phyloP scores from a whole-genome alignment of 2,797 vertebrate genomes.

The Enteromius fasciolatus region DNA sequence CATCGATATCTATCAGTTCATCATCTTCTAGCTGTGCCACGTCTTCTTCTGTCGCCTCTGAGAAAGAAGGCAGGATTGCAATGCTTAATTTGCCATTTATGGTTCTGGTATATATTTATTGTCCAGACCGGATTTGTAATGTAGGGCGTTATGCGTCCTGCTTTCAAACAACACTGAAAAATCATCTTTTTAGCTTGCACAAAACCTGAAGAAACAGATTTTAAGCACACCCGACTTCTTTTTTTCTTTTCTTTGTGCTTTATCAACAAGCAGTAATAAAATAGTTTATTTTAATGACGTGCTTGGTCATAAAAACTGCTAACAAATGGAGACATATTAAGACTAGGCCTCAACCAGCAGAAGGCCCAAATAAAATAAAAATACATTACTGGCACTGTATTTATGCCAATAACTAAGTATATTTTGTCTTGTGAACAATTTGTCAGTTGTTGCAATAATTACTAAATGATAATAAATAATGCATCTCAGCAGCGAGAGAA shows the following conservation, averaged over 20 bases:
- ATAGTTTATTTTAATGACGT: background rate
- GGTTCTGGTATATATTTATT: background rate
- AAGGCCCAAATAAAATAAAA: no score
- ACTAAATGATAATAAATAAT: background rate
- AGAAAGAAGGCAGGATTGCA: background rate
- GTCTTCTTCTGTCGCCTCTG: constrained; percentile 61
- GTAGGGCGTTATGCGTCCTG: background rate
- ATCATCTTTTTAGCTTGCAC: background rate
- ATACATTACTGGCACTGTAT: background rate
- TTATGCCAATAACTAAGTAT: background rate
- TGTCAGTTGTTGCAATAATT: no score
- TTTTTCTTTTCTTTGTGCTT: background rate
- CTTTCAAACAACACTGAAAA: background rate
- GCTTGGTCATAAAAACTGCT: background rate
- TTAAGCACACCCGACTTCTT: background rate
- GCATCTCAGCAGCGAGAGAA: background rate
- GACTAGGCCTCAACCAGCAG: background rate
- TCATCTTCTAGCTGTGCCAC: constrained; percentile 67
- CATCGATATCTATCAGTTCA: constrained; percentile 80
- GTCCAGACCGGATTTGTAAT: background rate
- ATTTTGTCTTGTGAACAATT: background rate
- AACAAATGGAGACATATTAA: background rate
- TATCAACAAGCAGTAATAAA: background rate
- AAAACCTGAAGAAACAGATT: background rate
- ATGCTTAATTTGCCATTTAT: background rate